Percentiles rank a stretch among this genome's conserved stretches.
phyloP scores from a whole-genome alignment of 2,113 vertebrate genomes.

The Stegostoma tigrinum region DNA sequence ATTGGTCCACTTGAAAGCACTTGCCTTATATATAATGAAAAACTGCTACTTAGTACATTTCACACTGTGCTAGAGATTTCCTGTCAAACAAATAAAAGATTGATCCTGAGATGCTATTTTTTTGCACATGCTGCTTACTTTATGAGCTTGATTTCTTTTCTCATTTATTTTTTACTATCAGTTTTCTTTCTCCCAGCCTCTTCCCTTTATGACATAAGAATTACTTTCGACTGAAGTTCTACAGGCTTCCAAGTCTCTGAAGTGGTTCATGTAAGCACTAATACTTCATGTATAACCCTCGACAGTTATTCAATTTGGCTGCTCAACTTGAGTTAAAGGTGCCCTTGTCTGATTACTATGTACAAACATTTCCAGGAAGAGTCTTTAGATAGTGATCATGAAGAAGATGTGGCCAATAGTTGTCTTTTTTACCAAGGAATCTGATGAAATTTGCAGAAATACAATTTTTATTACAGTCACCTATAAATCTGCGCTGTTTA shows the following conservation, averaged over 20 bases:
- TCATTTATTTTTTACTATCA: neutral
- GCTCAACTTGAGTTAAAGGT: neutral
- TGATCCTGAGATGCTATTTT: neutral
- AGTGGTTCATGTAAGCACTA: neutral
- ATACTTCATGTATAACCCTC: neutral
- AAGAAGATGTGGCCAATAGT: neutral
- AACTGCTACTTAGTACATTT: neutral
- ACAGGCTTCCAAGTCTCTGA: neutral
- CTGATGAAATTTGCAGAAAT: neutral
- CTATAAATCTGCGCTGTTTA: neutral
- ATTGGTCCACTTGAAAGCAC: conserved; percentile 14
- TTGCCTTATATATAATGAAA: conserved; percentile 36
- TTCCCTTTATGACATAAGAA: neutral
- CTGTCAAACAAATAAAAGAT: neutral
- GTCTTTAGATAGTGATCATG: neutral
- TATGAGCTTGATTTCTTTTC: neutral
- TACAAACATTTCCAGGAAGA: neutral
- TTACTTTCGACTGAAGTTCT: neutral
- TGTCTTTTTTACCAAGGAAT: neutral
- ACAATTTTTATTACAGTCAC: neutral
- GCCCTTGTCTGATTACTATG: neutral
- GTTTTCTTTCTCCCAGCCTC: neutral
- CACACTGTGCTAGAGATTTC: conserved; percentile 3
- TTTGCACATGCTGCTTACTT: neutral
- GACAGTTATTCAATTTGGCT: neutral